Evolutionary conservation across 1,140 invertebrate species (phyloP), one percentile per base, ranked within the genome.

Genomic region (Drosophila lini): DNA sequence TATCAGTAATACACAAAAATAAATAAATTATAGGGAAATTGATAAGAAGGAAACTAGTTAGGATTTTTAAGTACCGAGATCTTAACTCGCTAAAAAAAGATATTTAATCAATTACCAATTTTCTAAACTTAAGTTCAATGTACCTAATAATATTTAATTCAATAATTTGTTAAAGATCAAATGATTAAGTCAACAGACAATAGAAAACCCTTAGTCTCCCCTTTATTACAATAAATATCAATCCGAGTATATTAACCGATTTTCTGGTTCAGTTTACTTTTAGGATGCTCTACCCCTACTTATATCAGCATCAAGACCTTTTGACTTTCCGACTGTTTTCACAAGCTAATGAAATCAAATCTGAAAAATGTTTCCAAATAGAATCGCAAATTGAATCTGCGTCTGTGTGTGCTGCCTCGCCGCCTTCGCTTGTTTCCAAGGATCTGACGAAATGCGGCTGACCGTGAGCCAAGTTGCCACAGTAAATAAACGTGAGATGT

Each of bases 401-500:
- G 32, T 34, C 42, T 70, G 28, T 56, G 38, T 11, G 28, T 22
- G 47, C 32, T 69, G 22, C 45, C 52, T 36, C 7, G 9, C 25
- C 55, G 22, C n/a, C 32, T 15, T 69, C 25, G 32, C 11, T 10
- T 10, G 25, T 57, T 45, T n/a, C 3, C 28, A 70, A 45, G 50
- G 52, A 57, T 40, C 34, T 25, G n/a, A 36, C 36, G 28, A 41
- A 58, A 70, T 32, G 22, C 28, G 19, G 65, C 65, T 71, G 68
- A 58, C 68, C 68, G 56, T 71, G 68, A 70, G 52, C 13, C 36
- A 48, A 71, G 65, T 71, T 71, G 47, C 42, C 65, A 36, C 50
- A 59, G 62, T 65, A 76, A 76, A 76, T 59, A 76, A 76, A 76
- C 73, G 47, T 76, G 62, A 76, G 62, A 59, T 76, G 74, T 76